Evolutionary conservation across 2,113 vertebrate species (phyloP), one percentile per base, ranked within the genome.

Genomic region (Ceratotherium simum): DNA sequence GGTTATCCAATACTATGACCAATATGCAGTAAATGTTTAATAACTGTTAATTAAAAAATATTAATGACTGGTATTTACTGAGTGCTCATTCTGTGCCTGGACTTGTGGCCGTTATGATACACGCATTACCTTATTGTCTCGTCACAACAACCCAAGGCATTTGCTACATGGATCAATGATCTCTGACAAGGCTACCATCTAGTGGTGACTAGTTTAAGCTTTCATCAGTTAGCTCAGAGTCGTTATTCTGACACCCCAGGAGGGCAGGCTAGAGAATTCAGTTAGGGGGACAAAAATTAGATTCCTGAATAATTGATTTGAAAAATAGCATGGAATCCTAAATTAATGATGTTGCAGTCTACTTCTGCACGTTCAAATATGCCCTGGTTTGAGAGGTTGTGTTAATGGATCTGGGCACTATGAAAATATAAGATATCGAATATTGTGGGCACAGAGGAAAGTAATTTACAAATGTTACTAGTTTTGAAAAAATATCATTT

Each of bases 141-240:
- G 82, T 75, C n/a, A 69, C 14, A 78, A 46, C 33, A 92, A 67
- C 6, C 42, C 31, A 42, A 46, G 20, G 6, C 83, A 80, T 21
- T 10, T 33, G 31, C 73, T 67, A 3, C 23, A 17, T 64, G 25
- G 51, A 91, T 79, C 36, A 85, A 60, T 67, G 51, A 90, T 67
- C 23, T 25, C 96, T 90, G 42, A 90, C 60, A 95, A 97, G 84
- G 70, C 92, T 95, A 83, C 93, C 95, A 96, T 96, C 95, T 97
- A 94, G 92, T 97, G 86, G 94, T 80, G 67, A 91, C 89, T 90
- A 92, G 95, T 69, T 79, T 76, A 87, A 75, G 60, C 33, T 90
- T 88, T 90, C 54, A 72, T 78, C 31, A 78, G 16, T 58, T 90
- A 92, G 16, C 31, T 90, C 27, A 58, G 23, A 89, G 56, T 60